Evolutionary conservation across 2,888 invertebrate species (phyloP), one percentile per base, ranked within the genome.

Genomic region (Congeria kusceri): DNA sequence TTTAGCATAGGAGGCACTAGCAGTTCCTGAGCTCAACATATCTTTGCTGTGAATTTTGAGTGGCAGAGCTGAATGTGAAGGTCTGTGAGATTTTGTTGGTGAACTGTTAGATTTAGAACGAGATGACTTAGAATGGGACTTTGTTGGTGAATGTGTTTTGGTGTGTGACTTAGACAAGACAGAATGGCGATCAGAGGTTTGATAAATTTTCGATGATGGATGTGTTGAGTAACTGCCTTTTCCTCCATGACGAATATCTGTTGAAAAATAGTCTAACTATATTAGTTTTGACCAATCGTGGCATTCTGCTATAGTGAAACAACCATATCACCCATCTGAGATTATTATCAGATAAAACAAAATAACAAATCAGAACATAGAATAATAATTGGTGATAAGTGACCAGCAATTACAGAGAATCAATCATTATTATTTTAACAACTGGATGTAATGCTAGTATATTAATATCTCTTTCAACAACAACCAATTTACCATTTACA

Each of bases 101-200:
- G 71, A 67, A 47, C 79, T 75, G 69, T 78, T 77, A 32, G 79
- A 77, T 58, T 79, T 83, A 56, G 69, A 74, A 59, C 72, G 77
- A 68, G 79, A 77, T 44, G 75, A 76, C n/a, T 65, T 69, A 15
- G 71, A 67, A 39, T 77, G 81, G 28, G 77, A 75, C 56, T 77
- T 81, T 44, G 74, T 74, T 15, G 80, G 62, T 39, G 69, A 66
- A 47, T 77, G 80, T 62, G 77, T 73, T 81, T 74, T 81, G 44
- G 80, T 69, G 72, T 80, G 80, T 47, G 75, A 71, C 57, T 75
- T 75, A 29, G 76, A 80, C 59, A 77, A 81, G 70, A 77, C 76
- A 73, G 80, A 76, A 64, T 74, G 81, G 47, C 64, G 66, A 71
- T 67, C 77, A 28, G 70, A 56, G 47, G 77, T 76, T 66, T 72